Percentiles rank a stretch among this genome's conserved stretches.
Conservation (phyloP, 2,888 invertebrate genomes). For the Ypsolopha scabrella region DNA sequence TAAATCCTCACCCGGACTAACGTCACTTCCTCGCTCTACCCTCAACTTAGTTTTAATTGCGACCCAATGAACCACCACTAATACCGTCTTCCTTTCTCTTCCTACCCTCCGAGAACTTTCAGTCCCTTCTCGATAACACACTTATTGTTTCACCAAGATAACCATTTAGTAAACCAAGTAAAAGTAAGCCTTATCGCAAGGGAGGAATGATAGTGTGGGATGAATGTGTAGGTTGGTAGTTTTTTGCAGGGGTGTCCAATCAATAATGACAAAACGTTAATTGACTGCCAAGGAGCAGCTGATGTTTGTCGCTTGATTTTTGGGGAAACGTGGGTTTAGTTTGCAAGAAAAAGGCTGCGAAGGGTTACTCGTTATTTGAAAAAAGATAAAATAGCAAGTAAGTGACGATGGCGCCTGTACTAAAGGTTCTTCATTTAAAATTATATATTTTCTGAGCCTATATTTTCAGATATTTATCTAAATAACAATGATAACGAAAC, state of each 20-base stretch:
- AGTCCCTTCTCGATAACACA: constrained; percentile 21
- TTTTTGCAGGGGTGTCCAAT: constrained; percentile 23
- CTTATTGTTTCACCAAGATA: constrained; percentile 12
- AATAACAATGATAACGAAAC: too few relatives aligned
- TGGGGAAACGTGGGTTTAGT: background rate
- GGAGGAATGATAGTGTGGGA: background rate
- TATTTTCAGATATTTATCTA: too few relatives aligned
- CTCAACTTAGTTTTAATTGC: constrained; percentile 51
- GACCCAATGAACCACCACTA: constrained; percentile 59
- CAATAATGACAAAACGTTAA: constrained; percentile 34
- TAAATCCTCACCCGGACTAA: constrained; percentile 12
- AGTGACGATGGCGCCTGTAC: too few relatives aligned
- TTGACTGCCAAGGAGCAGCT: constrained; percentile 26
- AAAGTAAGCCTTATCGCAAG: background rate
- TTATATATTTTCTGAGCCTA: too few relatives aligned
- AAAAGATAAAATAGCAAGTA: too few relatives aligned
- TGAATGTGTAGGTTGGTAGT: background rate
- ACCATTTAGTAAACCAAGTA: background rate
- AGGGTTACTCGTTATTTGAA: too few relatives aligned
- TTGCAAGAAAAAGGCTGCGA: too few relatives aligned
- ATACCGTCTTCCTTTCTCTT: constrained; percentile 27
- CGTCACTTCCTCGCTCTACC: constrained; percentile 32
- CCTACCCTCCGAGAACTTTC: constrained; percentile 11
- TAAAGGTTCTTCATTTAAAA: too few relatives aligned
- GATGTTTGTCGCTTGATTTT: constrained; percentile 15